Base-by-base conservation (phyloP, 2,797 vertebrate species). In the Miichthys miiuy region DNA sequence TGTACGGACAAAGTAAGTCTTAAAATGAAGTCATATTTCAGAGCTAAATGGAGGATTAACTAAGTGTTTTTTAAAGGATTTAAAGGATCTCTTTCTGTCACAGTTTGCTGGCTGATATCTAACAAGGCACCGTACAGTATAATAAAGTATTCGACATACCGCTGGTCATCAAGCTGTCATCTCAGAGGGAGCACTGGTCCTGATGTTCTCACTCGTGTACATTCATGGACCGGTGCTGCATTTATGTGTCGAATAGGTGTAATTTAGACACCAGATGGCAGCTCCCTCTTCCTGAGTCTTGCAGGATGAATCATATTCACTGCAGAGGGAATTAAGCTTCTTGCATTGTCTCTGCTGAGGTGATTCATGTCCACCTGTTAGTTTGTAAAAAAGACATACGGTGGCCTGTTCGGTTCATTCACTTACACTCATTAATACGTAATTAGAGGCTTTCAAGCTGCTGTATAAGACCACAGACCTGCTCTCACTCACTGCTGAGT, bases 281-380 rank as follows among this genome's bases (percentile, higher is more conserved):
- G 50, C 61, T 56, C 17, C 25, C 8, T 20, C 61, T 67, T 20
- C 38, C 48, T 67, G 5, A 5, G 38, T 44, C 62, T 67, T 18
- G 27, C 38, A 47, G 56, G 61, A 25, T 80, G 72, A 77, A 41
- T 84, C 72, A 65, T 18, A 14, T 25, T n/a, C 13, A 27, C 13
- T 64, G 8, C 14, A 42, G 27, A 50, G 56, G 41, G 62, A 42
- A 41, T 56, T 20, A 38, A 61, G 56, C 58, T 27, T 12, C 51
- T 18, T 27, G 50, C 18, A 30, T 80, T 84, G 68, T 74, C 42
- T 75, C 18, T 69, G 56, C 30, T 21, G 56, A 50, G 68, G 25
- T 75, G 74, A 83, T 27, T 81, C 75, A 85, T n/a, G 2, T 69
- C 60, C 79, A 75, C 58, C 78, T 78, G 81, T 58, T 73, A 16